These are phyloP conservation scores for Axis porcinus DNA, from an alignment of 2,113 vertebrate genomes.

Conservation along the genomic window DNA sequence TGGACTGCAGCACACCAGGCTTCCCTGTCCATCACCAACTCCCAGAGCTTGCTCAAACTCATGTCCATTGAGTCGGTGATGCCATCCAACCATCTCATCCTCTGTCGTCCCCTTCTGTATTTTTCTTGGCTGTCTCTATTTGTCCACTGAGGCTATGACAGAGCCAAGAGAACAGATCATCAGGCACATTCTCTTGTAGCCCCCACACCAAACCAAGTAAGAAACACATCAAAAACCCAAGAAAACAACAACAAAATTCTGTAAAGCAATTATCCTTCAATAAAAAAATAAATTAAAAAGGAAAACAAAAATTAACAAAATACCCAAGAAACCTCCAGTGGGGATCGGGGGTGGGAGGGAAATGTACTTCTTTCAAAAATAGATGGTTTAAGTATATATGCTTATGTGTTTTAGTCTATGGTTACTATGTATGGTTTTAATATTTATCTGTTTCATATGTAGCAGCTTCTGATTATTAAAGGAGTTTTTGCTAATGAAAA, in stretches of 20 bases:
- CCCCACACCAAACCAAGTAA: rapidly evolving
- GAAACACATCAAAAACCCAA: background rate
- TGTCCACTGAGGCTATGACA: background rate
- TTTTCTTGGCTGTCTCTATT: background rate
- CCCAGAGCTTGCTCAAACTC: background rate
- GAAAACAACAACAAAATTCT: background rate
- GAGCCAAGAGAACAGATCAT: background rate
- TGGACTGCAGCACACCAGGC: background rate
- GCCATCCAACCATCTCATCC: background rate
- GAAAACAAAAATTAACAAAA: background rate
- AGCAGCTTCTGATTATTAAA: background rate
- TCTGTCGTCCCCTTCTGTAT: background rate
- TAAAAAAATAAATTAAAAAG: background rate
- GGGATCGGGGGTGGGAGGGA: background rate
- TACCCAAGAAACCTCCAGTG: background rate
- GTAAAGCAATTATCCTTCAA: background rate
- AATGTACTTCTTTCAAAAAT: background rate
- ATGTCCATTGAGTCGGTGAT: background rate
- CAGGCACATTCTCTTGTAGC: background rate
- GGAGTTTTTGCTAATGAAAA: background rate
- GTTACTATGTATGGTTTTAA: background rate
- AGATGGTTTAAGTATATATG: no score
- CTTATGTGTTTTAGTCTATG: background rate
- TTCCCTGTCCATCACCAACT: background rate
- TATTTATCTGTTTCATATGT: background rate